Evolutionary conservation across 2,113 vertebrate species (phyloP).

Genomic region (Ictidomys tridecemlineatus): DNA sequence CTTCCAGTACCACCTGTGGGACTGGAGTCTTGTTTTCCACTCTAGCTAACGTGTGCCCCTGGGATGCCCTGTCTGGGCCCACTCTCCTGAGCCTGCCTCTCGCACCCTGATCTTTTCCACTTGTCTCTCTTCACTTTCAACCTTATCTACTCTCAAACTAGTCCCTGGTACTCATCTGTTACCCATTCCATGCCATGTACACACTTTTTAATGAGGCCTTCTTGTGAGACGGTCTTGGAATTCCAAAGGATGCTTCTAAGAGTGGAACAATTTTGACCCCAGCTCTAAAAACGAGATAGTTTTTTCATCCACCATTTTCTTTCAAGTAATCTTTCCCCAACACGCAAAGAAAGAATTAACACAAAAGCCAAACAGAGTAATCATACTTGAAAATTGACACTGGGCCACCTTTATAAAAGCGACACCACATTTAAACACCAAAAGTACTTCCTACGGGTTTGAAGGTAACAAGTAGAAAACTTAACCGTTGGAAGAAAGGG

Average conservation of each 20-base stretch:
- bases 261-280: not conserved
- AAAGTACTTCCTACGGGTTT: constrained; percentile 8
- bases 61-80: not conserved
- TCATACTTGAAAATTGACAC: not conserved
- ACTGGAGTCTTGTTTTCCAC: not conserved
- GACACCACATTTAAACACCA: not conserved
- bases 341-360: not conserved
- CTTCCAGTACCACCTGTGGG: not conserved
- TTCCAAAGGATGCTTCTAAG: not conserved
- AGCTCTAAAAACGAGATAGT: not conserved
- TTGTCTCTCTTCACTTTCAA: not conserved
- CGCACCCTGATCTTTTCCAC: not conserved
- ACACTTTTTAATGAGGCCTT: not conserved
- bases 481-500: not conserved
- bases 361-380: not conserved
- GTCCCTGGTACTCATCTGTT: not conserved
- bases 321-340: not conserved
- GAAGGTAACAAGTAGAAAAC: not conserved
- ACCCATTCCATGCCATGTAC: not conserved
- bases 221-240: not conserved
- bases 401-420: constrained; percentile 7
- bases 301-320: not conserved
- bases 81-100: not conserved
- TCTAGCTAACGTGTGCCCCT: not conserved
- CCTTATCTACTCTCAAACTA: not conserved